Base-by-base conservation (phyloP, 1,140 invertebrate species). In the Notospermus geniculatus region DNA sequence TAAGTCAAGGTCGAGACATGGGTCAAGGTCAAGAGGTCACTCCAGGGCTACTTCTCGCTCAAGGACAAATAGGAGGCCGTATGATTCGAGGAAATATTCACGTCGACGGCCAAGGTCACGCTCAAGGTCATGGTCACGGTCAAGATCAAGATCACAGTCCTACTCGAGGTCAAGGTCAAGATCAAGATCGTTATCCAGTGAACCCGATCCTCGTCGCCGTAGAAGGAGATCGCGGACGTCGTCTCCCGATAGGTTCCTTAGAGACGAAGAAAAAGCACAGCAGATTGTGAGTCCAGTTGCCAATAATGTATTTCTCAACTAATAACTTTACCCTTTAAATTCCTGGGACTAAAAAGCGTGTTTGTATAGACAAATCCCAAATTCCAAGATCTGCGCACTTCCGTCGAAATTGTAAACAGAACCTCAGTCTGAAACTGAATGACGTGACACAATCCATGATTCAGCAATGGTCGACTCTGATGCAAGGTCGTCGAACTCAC, bases 241-340 rank as follows among this genome's bases (percentile, higher is more conserved):
- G 32, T 15, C 32, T 36, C 15, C 32, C 32, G 4, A 36, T 36
- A 15, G 39, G 83, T 84, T 36, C 23, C 36, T 54, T 28, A 52
- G 66, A 61, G 73, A 71, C 61, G 67, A 70, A 32, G 73, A 71
- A 39, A 73, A 71, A 61, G 36, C 61, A n/a, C 65, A 59, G 63
- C 70, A 72, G 50, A 75, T 73, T 60, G 71, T 75, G 59, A 65
- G 63, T 64, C 5, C 4, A 22, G 29, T 15, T 27, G 39, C 4
- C n/a, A 17, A n/a, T 53, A 0, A 61, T 11, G 46, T n/a, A 7
- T 25, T 53, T 15, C 22, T 15, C 19, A 28, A 30, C 17, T 9
- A 17, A n/a, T n/a, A n/a, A n/a, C n/a, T n/a, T n/a, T n/a, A n/a
- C n/a, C n/a, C n/a, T n/a, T n/a, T n/a, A n/a, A n/a, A n/a, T n/a